Conservation (phyloP, 2,797 vertebrate species). For the Typhlichthys eigenmanni region DNA sequence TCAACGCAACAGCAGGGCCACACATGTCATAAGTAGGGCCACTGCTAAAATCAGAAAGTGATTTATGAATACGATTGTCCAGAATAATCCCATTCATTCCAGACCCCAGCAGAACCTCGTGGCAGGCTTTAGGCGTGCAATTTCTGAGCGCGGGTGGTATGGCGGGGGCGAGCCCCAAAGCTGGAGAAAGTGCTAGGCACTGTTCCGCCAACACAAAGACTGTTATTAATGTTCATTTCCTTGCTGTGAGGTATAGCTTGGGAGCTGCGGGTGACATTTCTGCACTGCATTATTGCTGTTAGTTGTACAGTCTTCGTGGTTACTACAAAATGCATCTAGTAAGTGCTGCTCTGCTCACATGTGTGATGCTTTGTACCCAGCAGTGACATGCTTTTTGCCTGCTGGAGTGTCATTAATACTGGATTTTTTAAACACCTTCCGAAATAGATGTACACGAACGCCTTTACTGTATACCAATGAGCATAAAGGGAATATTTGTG, state of each 20-base stretch:
- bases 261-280: neutral
- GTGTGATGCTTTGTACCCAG: too few relatives aligned
- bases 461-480: too few relatives aligned
- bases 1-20: constrained; percentile 51
- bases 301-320: neutral
- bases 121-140: constrained; percentile 15
- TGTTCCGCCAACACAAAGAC: neutral
- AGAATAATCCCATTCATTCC: constrained; percentile 21
- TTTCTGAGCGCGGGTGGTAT: neutral
- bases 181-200: neutral
- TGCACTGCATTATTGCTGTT: neutral
- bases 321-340: too few relatives aligned
- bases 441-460: too few relatives aligned
- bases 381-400: too few relatives aligned
- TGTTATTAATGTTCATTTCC: neutral
- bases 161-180: neutral
- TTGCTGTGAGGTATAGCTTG: neutral
- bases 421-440: too few relatives aligned
- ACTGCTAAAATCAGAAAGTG: constrained; percentile 47
- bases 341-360: too few relatives aligned
- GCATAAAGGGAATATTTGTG: too few relatives aligned
- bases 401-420: too few relatives aligned
- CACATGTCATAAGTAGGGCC: constrained; percentile 52
- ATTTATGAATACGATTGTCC: constrained; percentile 55
- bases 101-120: constrained; percentile 21